phyloP scores from a whole-genome alignment of 2,888 invertebrate genomes.

The Callyntrura guangdongensis region DNA sequence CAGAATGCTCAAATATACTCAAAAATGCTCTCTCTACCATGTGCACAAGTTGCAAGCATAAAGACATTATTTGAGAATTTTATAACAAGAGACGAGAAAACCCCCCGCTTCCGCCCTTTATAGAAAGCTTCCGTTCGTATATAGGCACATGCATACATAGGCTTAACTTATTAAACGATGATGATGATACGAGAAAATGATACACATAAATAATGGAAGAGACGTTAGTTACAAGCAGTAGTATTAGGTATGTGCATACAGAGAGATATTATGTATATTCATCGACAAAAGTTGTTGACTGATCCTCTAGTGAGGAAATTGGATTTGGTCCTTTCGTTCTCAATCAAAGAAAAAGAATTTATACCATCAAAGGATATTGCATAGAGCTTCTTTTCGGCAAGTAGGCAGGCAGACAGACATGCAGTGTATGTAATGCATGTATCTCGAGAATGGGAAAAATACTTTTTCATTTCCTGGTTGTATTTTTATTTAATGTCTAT shows the following conservation, averaged over 20 bases:
- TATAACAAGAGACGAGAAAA: background rate
- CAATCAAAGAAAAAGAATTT: conserved; percentile 29
- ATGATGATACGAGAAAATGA: conserved; percentile 26
- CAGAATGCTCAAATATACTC: conserved; percentile 1
- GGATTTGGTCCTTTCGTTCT: conserved; percentile 63
- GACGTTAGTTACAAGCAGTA: background rate
- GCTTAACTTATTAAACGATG: background rate
- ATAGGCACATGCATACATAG: background rate
- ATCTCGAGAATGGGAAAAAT: background rate
- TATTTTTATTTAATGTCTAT: conserved; percentile 35
- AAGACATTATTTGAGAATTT: background rate
- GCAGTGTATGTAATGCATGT: background rate
- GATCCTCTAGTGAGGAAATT: conserved; percentile 68
- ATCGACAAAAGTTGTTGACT: conserved; percentile 61
- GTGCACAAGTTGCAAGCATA: background rate
- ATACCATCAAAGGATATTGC: background rate
- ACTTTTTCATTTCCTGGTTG: conserved; percentile 34
- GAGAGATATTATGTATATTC: background rate
- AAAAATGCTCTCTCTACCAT: background rate
- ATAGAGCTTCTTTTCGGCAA: background rate
- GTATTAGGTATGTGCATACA: too few relatives aligned
- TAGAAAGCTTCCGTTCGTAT: background rate
- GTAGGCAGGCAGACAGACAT: background rate
- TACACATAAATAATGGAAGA: conserved; percentile 10
- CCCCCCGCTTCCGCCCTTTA: background rate